phyloP scores from a whole-genome alignment of 2,888 invertebrate species.

The Coelopa pilipes region DNA sequence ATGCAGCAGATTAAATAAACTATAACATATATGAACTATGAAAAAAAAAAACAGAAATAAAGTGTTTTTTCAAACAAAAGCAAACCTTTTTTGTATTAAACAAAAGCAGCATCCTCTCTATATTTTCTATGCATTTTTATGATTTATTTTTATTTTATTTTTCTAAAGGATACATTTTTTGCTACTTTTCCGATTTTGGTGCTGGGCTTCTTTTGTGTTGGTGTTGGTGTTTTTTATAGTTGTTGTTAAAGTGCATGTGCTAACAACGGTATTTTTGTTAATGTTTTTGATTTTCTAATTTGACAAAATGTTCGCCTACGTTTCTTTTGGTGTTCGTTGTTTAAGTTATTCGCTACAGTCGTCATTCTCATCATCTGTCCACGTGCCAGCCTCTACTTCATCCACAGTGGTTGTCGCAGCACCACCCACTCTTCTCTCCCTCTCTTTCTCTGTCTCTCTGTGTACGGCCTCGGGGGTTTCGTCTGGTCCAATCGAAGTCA shows the following conservation, averaged over 20 bases:
- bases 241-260: conserved; percentile 1
- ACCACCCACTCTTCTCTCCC: not conserved
- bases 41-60: conserved; percentile 22
- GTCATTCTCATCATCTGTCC: not conserved
- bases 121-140: not conserved
- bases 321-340: not conserved
- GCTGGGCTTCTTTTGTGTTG: conserved; percentile 11
- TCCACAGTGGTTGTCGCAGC: no score
- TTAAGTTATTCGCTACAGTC: not conserved
- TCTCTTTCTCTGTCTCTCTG: not conserved
- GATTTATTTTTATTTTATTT: not conserved
- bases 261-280: conserved; percentile 1
- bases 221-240: not conserved
- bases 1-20: not conserved
- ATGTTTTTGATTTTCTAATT: not conserved
- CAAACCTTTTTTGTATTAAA: conserved; percentile 17
- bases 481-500: not conserved
- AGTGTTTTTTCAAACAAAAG: conserved; percentile 20
- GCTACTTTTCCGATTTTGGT: not conserved
- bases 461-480: not conserved
- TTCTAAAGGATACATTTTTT: not conserved
- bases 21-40: not conserved
- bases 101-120: not conserved
- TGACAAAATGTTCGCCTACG: not conserved
- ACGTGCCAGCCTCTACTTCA: no score